Base-by-base conservation (phyloP, 37 sponge, comb jelly and placozoan species). In the Halisarca cf. caerulea region DNA sequence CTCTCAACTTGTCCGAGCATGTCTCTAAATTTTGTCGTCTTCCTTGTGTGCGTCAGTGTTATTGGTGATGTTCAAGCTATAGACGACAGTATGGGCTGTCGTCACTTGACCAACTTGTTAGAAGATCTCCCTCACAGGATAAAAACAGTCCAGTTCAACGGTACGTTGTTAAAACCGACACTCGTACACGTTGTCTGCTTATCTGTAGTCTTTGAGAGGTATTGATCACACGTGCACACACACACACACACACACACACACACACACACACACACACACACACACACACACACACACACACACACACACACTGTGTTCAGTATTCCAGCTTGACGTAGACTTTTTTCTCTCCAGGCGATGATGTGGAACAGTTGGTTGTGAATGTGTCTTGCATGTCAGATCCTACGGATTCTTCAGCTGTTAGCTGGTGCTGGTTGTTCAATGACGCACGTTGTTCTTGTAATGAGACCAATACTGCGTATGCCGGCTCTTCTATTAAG, bases 241-340 rank as follows among this genome's bases (percentile, higher is more conserved):
- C n/a, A n/a, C n/a, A n/a, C n/a, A n/a, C n/a, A n/a, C 69, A 68
- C 69, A 30, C 69, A 68, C 69, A 68, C 69, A 34, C 33, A 28
- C 33, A 68, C 69, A 68, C 1, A 27, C 33, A 34, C 51, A 47
- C 51, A 47, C 11, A 11, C 51, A 47, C 51, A 47, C 51, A 47
- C 51, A 8, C 30, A 1, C 35, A 27, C 69, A 8, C 33, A 68
- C 69, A 18, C 1, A 17, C 69, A 3, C 23, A 34, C 69, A 27
- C 69, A 68, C 15, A 2, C 33, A 6, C 30, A 34, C 4, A 68
- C 33, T 34, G 17, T 68, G 3, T 68, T 34, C 15, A 28, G n/a
- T 4, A 27, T 18, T 68, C 33, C 69, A 7, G 35, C 30, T 68
- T n/a, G n/a, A n/a, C n/a, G n/a, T n/a, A n/a, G n/a, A n/a, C n/a